Base-by-base conservation (phyloP, 1,140 invertebrate species). In the Drosophila auraria region DNA sequence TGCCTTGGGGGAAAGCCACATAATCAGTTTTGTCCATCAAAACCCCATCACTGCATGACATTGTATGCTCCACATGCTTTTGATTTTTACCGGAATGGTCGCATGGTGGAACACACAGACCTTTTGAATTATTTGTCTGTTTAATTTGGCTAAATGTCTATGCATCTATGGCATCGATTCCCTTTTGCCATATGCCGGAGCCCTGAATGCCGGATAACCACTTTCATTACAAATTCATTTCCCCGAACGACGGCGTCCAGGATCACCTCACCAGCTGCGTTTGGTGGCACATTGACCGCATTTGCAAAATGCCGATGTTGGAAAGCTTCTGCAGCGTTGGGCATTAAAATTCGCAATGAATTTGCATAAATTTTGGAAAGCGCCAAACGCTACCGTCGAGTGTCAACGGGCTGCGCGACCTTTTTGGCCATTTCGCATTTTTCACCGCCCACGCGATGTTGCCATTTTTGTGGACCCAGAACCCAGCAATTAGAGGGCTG, bases 141-240 rank as follows among this genome's bases (percentile, higher is more conserved):
- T 56, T 79, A 57, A 82, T 78, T 82, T 78, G 68, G 69, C 64
- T 69, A 75, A 78, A 70, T 70, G 72, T 62, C 45, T 40, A 77
- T 45, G 57, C 47, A 42, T 17, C 49, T 61, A 25, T 50, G 49
- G 17, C 27, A 64, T 50, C 51, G 58, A 73, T 62, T 72, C 14
- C 17, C 47, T 23, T 69, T 45, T 42, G 47, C 38, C 23, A 9
- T 59, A 42, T 40, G 47, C 38, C 17, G 11, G 44, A 49, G 49
- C 17, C 64, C 57, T 51, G 65, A 75, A 58, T 75, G 58, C 69
- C 68, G 68, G 76, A 80, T 53, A 86, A 75, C 71, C 58, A 78
- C 78, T 90, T 90, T 77, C 65, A 86, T 90, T 90, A 80, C 79
- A 76, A 82, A 86, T 90, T 78, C 86, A 90, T 90, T 90, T 90